Evolutionary conservation across 2,888 invertebrate species (phyloP).

Genomic region (Iphiclides podalirius): DNA sequence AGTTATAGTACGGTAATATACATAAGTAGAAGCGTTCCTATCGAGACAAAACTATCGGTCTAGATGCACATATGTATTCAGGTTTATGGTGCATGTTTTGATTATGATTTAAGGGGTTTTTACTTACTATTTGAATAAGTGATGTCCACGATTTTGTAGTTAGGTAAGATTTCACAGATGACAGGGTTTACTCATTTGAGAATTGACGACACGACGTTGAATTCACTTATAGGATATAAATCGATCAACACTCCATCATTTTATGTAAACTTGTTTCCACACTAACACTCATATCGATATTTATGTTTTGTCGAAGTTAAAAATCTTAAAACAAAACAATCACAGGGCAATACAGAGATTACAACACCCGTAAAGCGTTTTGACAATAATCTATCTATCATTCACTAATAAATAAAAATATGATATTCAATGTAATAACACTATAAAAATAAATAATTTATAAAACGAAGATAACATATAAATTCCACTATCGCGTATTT

Average conservation of each 20-base stretch:
- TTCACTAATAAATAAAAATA: conserved; percentile 78
- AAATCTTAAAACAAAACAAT: conserved; percentile 70
- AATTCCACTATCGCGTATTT: conserved; percentile 76
- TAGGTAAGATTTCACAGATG: conserved; percentile 56
- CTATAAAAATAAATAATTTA: conserved; percentile 77
- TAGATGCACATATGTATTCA: too few relatives aligned
- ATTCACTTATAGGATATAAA: conserved; percentile 50
- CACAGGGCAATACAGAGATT: conserved; percentile 70
- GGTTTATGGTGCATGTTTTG: conserved; percentile 6
- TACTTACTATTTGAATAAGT: conserved; percentile 77
- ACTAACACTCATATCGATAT: conserved; percentile 62
- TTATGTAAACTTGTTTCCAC: conserved; percentile 50
- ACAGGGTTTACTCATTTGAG: conserved; percentile 59
- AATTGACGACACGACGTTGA: conserved; percentile 60
- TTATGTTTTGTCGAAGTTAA: conserved; percentile 53
- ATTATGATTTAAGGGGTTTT: conserved; percentile 23
- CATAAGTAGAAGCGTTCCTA: conserved; percentile 1
- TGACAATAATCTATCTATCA: conserved; percentile 71
- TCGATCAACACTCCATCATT: conserved; percentile 54
- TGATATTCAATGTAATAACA: conserved; percentile 67
- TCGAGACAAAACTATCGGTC: conserved; percentile 1
- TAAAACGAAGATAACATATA: conserved; percentile 69
- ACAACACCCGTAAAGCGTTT: conserved; percentile 59
- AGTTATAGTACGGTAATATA: conserved; percentile 1
- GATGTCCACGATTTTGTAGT: conserved; percentile 71